Evolutionary conservation across 2,797 vertebrate genomes (phyloP).

Genomic region (Buceros bicornis): DNA sequence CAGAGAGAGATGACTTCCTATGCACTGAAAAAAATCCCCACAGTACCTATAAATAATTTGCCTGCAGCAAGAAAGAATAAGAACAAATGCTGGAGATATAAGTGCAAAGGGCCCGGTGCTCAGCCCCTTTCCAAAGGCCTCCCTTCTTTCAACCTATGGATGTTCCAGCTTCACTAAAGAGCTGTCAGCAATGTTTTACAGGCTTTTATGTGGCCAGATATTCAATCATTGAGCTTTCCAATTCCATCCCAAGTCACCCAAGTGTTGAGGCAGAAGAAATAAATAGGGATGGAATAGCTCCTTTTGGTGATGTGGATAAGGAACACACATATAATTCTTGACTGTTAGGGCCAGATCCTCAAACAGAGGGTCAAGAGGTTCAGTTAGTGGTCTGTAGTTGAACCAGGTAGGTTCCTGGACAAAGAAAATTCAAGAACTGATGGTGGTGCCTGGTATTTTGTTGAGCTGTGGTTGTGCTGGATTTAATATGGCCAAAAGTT

Average conservation of each 20-base stretch:
- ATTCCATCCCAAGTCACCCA: background rate
- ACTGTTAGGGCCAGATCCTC: background rate
- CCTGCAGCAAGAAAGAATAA: background rate
- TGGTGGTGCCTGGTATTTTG: background rate
- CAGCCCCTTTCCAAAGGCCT: background rate
- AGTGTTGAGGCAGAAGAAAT: background rate
- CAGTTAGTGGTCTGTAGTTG: background rate
- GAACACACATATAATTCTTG: fast-evolving
- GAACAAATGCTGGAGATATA: background rate
- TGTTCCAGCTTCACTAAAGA: background rate
- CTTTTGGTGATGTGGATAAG: background rate
- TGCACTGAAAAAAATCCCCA: background rate
- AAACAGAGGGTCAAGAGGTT: background rate
- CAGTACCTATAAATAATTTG: background rate
- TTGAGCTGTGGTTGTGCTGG: background rate
- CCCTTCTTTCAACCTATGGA: background rate
- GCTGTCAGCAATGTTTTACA: background rate
- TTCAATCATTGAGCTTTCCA: background rate
- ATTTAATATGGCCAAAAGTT: background rate
- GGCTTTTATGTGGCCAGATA: background rate
- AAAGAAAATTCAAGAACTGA: background rate
- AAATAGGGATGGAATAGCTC: background rate
- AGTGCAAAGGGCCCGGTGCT: background rate
- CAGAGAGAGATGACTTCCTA: background rate
- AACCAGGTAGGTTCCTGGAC: background rate